Conservation (phyloP, 2,113 vertebrate species). For the Vanacampus margaritifer region DNA sequence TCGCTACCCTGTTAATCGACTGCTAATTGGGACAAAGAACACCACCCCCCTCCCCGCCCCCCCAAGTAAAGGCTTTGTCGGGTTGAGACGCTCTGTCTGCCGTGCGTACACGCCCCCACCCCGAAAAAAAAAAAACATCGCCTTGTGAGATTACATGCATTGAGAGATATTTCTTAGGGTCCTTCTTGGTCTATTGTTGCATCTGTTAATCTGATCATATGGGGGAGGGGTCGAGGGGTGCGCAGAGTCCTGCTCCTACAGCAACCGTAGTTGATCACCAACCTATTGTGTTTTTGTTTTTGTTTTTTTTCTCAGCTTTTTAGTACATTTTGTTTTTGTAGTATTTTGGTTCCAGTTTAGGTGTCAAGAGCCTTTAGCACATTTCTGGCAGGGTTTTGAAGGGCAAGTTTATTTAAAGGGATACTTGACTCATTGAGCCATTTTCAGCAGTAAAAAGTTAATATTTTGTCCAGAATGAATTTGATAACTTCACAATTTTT, state of each 20-base stretch:
- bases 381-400: too few species aligned
- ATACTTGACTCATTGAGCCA: too few species aligned
- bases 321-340: too few species aligned
- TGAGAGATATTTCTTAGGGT: neutral
- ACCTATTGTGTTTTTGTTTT: neutral
- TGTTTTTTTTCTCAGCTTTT: neutral
- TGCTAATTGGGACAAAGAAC: conserved; percentile 56
- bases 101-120: conserved; percentile 27
- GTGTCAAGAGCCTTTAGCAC: too few species aligned
- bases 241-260: neutral
- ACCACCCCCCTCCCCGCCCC: neutral
- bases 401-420: too few species aligned
- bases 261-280: neutral
- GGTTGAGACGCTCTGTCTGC: conserved; percentile 27
- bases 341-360: too few species aligned
- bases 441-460: too few species aligned
- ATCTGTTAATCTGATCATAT: neutral
- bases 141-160: conserved; percentile 8
- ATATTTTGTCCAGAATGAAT: too few species aligned
- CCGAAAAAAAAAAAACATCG: conserved; percentile 46
- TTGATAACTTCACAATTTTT: too few species aligned
- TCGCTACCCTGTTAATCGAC: conserved; percentile 53
- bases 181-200: neutral
- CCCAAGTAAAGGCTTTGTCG: conserved; percentile 32
- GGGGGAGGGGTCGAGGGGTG: neutral